A percentile compares a stretch with the other conserved stretches of the same genome.
These are phyloP conservation scores for Drosophila incognita DNA, from an alignment of 2,888 invertebrate genomes.

Conservation along the genomic window DNA sequence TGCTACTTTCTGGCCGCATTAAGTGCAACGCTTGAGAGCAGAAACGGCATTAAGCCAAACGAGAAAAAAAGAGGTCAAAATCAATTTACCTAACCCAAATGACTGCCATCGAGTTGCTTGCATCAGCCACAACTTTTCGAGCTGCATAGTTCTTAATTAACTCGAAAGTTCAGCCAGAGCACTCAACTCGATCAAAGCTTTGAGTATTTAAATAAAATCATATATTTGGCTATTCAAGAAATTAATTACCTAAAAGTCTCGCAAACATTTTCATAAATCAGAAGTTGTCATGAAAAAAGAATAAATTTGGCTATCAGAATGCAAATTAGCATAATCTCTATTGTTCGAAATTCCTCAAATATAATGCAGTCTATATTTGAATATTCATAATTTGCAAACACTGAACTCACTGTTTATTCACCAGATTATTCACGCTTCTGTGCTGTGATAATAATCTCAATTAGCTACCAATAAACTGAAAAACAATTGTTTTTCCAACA, in stretches of 20 bases:
- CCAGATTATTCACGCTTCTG: not conserved
- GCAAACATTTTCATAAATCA: not conserved
- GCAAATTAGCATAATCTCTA: not conserved
- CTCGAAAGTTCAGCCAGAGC: slow-evolving; percentile 36
- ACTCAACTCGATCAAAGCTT: slow-evolving; percentile 13
- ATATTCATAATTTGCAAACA: not conserved
- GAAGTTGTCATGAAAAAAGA: not conserved
- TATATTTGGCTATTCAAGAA: slow-evolving; percentile 7
- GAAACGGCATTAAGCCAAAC: slow-evolving; percentile 16
- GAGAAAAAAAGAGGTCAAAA: slow-evolving; percentile 44
- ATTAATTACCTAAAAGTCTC: not conserved
- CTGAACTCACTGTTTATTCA: not conserved
- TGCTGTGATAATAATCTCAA: not conserved
- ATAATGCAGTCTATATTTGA: not conserved
- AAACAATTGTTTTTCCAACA: not conserved
- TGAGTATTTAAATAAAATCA: not conserved
- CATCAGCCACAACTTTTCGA: slow-evolving; percentile 54
- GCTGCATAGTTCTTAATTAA: slow-evolving; percentile 59
- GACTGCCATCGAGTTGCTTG: slow-evolving; percentile 56
- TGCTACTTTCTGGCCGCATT: slow-evolving; percentile 36
- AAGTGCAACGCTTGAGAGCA: slow-evolving; percentile 52
- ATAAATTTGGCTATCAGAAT: not conserved
- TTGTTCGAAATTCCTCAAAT: not conserved
- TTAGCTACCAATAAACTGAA: not conserved
- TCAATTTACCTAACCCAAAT: slow-evolving; percentile 62